A percentile compares a stretch with the other conserved stretches of the same genome.
These are phyloP conservation scores for Philopotamus ludificatus DNA, from an alignment of 1,140 invertebrate genomes.

Conservation along the genomic window DNA sequence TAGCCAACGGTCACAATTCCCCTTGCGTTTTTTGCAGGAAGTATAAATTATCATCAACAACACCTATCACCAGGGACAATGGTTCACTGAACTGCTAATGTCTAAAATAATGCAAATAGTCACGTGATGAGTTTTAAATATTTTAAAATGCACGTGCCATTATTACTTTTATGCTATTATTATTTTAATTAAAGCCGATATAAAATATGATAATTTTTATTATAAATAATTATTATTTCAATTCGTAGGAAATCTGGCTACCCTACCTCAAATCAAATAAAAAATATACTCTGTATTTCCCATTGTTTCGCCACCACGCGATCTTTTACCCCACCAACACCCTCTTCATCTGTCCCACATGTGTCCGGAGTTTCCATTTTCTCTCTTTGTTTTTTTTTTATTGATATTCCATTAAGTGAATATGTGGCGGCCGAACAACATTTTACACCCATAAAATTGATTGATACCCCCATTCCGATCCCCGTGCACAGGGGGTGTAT, in stretches of 20 bases:
- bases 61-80: background rate
- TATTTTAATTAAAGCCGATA: no score
- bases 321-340: background rate
- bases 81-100: background rate
- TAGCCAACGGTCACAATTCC: background rate
- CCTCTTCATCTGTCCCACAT: constrained; percentile 4
- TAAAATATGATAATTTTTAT: no score
- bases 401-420: constrained; percentile 40
- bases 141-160: no score
- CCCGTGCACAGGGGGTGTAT: constrained; percentile 3
- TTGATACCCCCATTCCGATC: constrained; percentile 35
- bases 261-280: background rate
- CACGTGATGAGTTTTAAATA: no score
- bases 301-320: background rate
- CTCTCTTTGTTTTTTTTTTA: constrained; percentile 25
- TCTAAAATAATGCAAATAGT: background rate
- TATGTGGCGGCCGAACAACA: constrained; percentile 24
- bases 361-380: background rate
- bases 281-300: background rate
- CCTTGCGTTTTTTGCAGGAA: background rate
- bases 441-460: constrained; percentile 42
- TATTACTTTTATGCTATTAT: no score
- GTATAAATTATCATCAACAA: background rate
- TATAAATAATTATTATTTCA: background rate
- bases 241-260: background rate